phyloP scores from a whole-genome alignment of 2,797 vertebrate species.

The Pangasius larnaudii region DNA sequence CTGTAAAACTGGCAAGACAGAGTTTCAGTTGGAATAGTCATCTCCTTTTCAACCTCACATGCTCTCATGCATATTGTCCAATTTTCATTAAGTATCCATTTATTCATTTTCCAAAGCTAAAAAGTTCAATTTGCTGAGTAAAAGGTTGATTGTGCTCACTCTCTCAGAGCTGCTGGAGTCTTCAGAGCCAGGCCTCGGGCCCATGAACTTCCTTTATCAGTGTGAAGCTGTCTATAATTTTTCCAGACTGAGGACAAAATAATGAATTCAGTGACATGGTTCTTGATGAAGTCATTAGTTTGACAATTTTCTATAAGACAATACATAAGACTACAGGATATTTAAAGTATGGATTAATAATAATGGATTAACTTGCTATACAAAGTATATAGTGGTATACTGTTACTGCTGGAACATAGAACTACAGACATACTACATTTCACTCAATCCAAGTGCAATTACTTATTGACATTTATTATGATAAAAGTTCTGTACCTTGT shows the following conservation, averaged over 20 bases:
- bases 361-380: no score
- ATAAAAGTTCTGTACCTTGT: not conserved
- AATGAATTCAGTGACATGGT: not conserved
- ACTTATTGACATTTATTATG: not conserved
- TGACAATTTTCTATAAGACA: not conserved
- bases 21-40: not conserved
- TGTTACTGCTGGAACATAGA: not conserved
- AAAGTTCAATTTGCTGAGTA: conserved; percentile 56
- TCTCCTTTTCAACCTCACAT: not conserved
- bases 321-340: not conserved
- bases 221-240: conserved; percentile 86
- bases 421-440: not conserved
- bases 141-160: conserved; percentile 25
- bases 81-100: conserved; percentile 7
- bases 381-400: no score
- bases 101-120: conserved; percentile 30
- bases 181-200: conserved; percentile 74
- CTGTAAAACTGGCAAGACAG: conserved; percentile 20
- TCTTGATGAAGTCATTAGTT: not conserved
- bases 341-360: not conserved
- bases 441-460: not conserved
- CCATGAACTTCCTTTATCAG: conserved; percentile 81
- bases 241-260: conserved; percentile 75
- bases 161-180: conserved; percentile 32
- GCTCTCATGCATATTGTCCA: not conserved